phyloP scores from a whole-genome alignment of 2,797 vertebrate species.

The Decapterus maruadsi region DNA sequence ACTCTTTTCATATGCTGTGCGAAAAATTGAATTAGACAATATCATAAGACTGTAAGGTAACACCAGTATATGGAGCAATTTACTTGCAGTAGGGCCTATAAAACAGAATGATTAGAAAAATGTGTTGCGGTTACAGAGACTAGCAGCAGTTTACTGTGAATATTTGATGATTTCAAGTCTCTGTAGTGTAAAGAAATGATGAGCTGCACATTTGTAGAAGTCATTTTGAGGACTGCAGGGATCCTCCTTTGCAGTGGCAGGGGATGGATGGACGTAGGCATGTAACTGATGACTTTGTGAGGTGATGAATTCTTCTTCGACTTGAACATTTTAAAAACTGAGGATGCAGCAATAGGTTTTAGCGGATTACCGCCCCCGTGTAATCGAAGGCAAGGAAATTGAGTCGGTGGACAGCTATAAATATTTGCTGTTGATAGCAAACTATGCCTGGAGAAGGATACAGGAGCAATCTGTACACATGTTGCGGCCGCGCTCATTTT shows the following conservation, averaged over 20 bases:
- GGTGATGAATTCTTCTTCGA: slow-evolving; percentile 40
- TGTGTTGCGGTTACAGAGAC: slow-evolving; percentile 8
- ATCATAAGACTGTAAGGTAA: slow-evolving; percentile 14
- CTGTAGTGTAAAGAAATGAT: slow-evolving; percentile 32
- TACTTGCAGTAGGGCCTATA: slow-evolving; percentile 26
- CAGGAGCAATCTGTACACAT: slow-evolving; percentile 36
- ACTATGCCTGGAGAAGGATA: slow-evolving; percentile 28
- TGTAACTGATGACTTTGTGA: slow-evolving; percentile 29
- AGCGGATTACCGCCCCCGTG: slow-evolving; percentile 47
- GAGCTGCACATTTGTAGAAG: slow-evolving; percentile 22
- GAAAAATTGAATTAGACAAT: slow-evolving; percentile 30
- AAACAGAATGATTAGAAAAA: slow-evolving; percentile 32
- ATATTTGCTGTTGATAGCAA: slow-evolving; percentile 50
- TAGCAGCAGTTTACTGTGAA: slow-evolving; percentile 27
- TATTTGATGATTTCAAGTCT: slow-evolving; percentile 16
- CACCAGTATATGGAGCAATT: slow-evolving; percentile 16
- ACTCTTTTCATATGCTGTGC: slow-evolving; percentile 20
- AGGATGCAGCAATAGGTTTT: slow-evolving; percentile 38
- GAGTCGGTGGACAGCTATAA: slow-evolving; percentile 55
- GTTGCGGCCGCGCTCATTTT: slow-evolving; percentile 6
- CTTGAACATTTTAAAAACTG: slow-evolving; percentile 44
- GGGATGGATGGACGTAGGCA: slow-evolving; percentile 7
- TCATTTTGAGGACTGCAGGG: slow-evolving; percentile 28
- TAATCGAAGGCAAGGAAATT: slow-evolving; percentile 57
- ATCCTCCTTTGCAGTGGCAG: slow-evolving; percentile 21